Base-by-base conservation (phyloP, 2,888 invertebrate species). In the Mimachlamys varia region DNA sequence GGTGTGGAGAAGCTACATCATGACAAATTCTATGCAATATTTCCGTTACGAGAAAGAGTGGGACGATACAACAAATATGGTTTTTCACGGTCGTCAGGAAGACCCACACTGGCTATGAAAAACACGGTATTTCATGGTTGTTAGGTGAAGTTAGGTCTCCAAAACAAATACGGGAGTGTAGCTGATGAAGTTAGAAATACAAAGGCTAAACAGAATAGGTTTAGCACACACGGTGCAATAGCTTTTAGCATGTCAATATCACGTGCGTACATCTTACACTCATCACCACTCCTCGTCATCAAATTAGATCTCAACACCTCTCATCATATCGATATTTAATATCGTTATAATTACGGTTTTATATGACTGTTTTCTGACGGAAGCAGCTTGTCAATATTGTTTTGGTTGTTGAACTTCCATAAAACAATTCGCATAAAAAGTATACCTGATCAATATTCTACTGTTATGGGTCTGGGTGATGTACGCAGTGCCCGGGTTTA, bases 321-420 rank as follows among this genome's bases (percentile, higher is more conserved):
- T 76, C 76, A 15, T 76, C 27, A 76, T 76, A 76, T 76, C 15
- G 76, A 76, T 76, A 33, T 27, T 33, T 76, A 33, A 76, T 76
- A 76, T 27, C 13, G 76, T 12, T 27, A 76, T 76, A 33, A 76
- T 22, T 12, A 33, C 44, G 3, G 33, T 7, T 27, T 12, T 76
- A 27, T 76, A 76, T 76, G 33, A 76, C 33, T 13, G 76, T 10
- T 33, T 76, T 76, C 4, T 33, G 27, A 27, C 76, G 76, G 76
- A 76, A 76, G 76, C 76, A 27, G 33, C 76, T 27, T 76, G 27
- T 76, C 76, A 76, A 76, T 76, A 76, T 33, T 76, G 76, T 76
- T 76, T 76, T 76, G 76, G 33, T 22, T 33, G 76, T 33, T 76
- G 33, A 33, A 76, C 76, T 33, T 33, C 27, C 7, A 76, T 76